Evolutionary conservation across 1,140 invertebrate species (phyloP).

Genomic region (Drosophila ficusphila): DNA sequence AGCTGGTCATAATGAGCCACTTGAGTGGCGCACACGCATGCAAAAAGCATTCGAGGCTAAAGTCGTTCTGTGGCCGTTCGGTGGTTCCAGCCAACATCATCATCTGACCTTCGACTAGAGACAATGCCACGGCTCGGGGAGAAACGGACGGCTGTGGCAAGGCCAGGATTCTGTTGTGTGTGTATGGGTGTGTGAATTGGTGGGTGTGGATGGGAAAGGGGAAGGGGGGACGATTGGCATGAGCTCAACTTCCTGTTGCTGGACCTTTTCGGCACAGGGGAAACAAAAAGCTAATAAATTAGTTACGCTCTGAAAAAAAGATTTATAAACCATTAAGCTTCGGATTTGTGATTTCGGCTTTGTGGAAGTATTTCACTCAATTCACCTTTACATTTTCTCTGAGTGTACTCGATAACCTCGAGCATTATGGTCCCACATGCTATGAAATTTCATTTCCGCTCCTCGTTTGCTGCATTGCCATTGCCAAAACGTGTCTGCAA

Average conservation of each 20-base stretch:
- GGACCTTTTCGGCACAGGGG: conserved; percentile 22
- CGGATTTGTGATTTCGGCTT: too few relatives aligned
- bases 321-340: too few relatives aligned
- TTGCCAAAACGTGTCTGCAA: conserved; percentile 14
- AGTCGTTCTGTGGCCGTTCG: conserved; percentile 27
- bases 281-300: not conserved
- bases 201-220: too few relatives aligned
- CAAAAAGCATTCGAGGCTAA: conserved; percentile 50
- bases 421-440: conserved; percentile 1
- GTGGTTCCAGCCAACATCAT: conserved; percentile 28
- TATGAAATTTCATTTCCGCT: conserved; percentile 49
- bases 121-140: conserved; percentile 50
- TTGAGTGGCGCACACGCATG: conserved; percentile 56
- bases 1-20: conserved; percentile 56
- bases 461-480: conserved; percentile 46
- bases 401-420: not conserved
- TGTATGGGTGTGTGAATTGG: not conserved
- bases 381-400: not conserved
- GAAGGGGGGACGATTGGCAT: too few relatives aligned
- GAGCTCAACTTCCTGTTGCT: conserved; percentile 64
- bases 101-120: conserved; percentile 54
- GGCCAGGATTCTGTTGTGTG: conserved; percentile 3
- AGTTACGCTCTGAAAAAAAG: not conserved
- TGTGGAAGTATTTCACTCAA: too few relatives aligned
- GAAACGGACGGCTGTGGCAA: conserved; percentile 1